These are phyloP conservation scores for Magallana angulata DNA, from an alignment of 1,140 invertebrate genomes.

Conservation along the genomic window DNA sequence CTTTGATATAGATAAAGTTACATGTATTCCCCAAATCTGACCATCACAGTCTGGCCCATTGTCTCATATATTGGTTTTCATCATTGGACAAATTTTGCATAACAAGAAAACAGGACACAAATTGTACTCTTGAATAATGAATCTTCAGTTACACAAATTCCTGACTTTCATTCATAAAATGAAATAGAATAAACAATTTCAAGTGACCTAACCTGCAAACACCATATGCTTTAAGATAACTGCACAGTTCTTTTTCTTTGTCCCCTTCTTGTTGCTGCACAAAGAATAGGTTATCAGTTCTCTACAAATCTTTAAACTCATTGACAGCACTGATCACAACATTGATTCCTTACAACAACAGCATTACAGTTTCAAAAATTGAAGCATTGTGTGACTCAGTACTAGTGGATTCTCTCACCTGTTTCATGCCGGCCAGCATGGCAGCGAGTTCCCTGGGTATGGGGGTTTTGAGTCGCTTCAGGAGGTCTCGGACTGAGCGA, in stretches of 20 bases:
- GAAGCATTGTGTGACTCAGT: not conserved
- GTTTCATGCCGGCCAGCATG: slow-evolving; percentile 58
- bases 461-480: slow-evolving; percentile 55
- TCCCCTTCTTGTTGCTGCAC: slow-evolving; percentile 61
- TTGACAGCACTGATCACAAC: too few species aligned
- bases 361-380: too few species aligned
- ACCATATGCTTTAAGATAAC: slow-evolving; percentile 63
- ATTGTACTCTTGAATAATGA: too few species aligned
- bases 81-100: not conserved
- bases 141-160: too few species aligned
- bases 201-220: slow-evolving; percentile 60
- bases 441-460: slow-evolving; percentile 53
- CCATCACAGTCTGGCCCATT: not conserved
- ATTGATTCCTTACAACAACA: too few species aligned
- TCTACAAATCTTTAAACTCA: too few species aligned
- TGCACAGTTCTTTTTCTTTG: slow-evolving; percentile 57
- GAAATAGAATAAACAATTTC: not conserved
- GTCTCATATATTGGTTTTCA: slow-evolving; percentile 7
- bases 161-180: too few species aligned
- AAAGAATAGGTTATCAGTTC: slow-evolving; percentile 2
- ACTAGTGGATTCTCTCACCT: slow-evolving; percentile 52
- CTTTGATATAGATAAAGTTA: not conserved
- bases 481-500: slow-evolving; percentile 54
- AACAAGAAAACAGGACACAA: not conserved
- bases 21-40: not conserved